These are phyloP conservation scores for Burhinus oedicnemus DNA, from an alignment of 2,113 vertebrate species.

Conservation along the genomic window DNA sequence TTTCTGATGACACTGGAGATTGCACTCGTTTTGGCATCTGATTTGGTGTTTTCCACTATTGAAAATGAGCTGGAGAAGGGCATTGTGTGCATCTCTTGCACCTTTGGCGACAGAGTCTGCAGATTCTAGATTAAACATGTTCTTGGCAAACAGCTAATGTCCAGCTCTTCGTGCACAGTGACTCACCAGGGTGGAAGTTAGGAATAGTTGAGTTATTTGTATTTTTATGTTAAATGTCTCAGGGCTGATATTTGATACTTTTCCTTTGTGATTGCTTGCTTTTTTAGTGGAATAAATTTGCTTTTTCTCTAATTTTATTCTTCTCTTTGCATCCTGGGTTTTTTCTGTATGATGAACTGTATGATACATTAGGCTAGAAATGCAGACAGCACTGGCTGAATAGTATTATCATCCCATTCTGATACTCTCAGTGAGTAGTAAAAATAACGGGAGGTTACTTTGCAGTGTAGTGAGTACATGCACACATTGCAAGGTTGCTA, in stretches of 20 bases:
- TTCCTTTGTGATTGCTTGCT: not conserved
- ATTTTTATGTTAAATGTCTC: not conserved
- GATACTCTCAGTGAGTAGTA: not conserved
- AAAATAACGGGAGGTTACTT: not conserved
- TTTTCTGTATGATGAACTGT: not conserved
- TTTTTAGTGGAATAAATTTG: not conserved
- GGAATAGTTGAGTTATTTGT: not conserved
- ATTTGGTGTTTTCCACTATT: slow-evolving; percentile 7
- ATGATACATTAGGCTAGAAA: not conserved
- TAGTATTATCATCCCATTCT: not conserved
- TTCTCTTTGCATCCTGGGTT: not conserved
- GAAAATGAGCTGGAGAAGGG: slow-evolving; percentile 3
- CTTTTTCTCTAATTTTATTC: not conserved
- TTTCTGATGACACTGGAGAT: slow-evolving; percentile 29
- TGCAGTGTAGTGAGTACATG: not conserved
- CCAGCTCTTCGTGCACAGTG: not conserved
- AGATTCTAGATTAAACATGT: not conserved
- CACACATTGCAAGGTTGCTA: not conserved
- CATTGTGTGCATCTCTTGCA: not conserved
- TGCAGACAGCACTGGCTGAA: not conserved
- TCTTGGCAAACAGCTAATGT: not conserved
- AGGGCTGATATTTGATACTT: not conserved
- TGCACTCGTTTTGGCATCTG: not conserved
- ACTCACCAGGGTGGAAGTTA: not conserved
- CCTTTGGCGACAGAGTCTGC: not conserved